Percentiles rank a stretch among this genome's conserved stretches.
phyloP scores from a whole-genome alignment of 2,113 vertebrate genomes.

The Ceuthmochares aereus region DNA sequence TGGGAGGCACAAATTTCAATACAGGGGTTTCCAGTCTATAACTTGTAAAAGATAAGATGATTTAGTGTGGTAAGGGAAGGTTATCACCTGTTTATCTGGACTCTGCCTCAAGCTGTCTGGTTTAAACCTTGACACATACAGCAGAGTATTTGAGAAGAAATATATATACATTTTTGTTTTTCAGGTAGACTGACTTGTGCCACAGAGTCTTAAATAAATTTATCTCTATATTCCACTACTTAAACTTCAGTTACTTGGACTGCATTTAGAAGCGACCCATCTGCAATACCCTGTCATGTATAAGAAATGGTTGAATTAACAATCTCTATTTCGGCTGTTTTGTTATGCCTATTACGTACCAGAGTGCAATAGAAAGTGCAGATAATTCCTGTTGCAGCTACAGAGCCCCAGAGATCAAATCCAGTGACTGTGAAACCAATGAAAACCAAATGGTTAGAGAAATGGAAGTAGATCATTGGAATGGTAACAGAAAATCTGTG shows the following conservation, averaged over 20 bases:
- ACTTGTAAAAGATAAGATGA: not conserved
- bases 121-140: not conserved
- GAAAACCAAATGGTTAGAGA: not conserved
- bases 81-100: not conserved
- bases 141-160: not conserved
- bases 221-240: not conserved
- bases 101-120: not conserved
- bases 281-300: not conserved
- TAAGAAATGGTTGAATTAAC: not conserved
- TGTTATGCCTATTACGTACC: slow-evolving; percentile 71
- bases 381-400: slow-evolving; percentile 87
- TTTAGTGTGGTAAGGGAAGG: not conserved
- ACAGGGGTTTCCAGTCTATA: not conserved
- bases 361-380: slow-evolving; percentile 88
- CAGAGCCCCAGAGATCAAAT: slow-evolving; percentile 89
- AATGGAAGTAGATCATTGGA: not conserved
- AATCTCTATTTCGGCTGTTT: not conserved
- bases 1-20: not conserved
- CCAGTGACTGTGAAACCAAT: slow-evolving; percentile 81
- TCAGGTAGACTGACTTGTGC: not conserved
- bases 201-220: not conserved
- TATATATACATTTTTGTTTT: not conserved
- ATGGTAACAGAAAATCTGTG: not conserved
- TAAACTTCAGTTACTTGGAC: not conserved
- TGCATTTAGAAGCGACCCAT: not conserved